phyloP scores from a whole-genome alignment of 2,888 invertebrate species.

The Galeruca laticollis region DNA sequence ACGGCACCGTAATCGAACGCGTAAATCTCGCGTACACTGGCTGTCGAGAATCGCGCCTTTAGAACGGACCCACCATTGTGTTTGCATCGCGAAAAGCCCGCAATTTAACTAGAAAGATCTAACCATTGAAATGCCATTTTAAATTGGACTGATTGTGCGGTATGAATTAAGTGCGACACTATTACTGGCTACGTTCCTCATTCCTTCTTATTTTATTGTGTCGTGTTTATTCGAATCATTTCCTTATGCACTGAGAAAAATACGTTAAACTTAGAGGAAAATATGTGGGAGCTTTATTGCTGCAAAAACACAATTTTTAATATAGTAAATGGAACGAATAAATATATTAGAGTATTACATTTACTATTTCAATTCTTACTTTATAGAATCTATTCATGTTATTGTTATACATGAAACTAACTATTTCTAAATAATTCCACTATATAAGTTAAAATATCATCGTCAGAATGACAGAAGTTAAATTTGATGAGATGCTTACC shows the following conservation, averaged over 20 bases:
- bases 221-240: background rate
- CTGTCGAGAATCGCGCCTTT: conserved; percentile 30
- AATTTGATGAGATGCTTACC: too few relatives aligned
- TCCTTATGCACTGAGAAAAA: conserved; percentile 7
- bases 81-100: conserved; percentile 28
- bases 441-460: too few relatives aligned
- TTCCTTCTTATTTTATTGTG: conserved; percentile 15
- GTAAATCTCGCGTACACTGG: conserved; percentile 32
- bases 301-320: too few relatives aligned
- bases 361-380: too few relatives aligned
- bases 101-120: conserved; percentile 24
- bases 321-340: too few relatives aligned
- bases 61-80: conserved; percentile 29
- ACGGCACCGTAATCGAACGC: conserved; percentile 28
- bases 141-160: conserved; percentile 65
- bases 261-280: too few relatives aligned
- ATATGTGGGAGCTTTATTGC: too few relatives aligned
- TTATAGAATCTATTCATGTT: too few relatives aligned
- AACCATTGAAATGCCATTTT: conserved; percentile 63
- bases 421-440: too few relatives aligned
- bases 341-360: too few relatives aligned
- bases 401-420: too few relatives aligned
- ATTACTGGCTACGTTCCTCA: conserved; percentile 15
- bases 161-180: conserved; percentile 53
- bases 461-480: too few relatives aligned